Percentiles rank a stretch among this genome's conserved stretches.
These are phyloP conservation scores for Eclectus roratus DNA, from an alignment of 2,113 vertebrate genomes.

Conservation along the genomic window DNA sequence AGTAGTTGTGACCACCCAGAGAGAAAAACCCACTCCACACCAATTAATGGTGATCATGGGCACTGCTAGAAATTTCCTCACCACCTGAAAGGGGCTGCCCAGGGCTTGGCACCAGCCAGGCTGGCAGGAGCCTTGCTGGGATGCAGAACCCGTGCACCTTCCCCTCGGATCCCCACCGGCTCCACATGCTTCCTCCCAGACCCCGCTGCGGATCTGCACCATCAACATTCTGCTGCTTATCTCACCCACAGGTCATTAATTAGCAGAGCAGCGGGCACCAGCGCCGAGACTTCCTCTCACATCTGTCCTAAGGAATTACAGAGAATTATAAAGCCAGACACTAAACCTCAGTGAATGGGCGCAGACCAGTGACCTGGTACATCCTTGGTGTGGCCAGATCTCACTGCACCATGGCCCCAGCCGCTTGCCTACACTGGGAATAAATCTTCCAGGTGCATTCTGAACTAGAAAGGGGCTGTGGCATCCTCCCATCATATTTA, in stretches of 20 bases:
- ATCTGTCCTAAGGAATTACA: not conserved
- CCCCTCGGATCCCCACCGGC: accelerated
- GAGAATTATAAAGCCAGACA: not conserved
- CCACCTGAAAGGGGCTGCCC: not conserved
- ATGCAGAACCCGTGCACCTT: not conserved
- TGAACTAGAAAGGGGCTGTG: not conserved
- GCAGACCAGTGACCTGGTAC: accelerated
- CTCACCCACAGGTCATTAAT: not conserved
- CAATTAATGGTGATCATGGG: accelerated
- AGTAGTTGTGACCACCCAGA: accelerated
- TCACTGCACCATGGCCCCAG: not conserved
- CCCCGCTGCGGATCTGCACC: not conserved
- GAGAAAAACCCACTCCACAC: not conserved
- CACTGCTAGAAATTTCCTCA: not conserved
- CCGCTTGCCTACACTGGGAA: accelerated
- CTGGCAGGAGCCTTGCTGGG: accelerated
- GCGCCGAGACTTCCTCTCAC: not conserved
- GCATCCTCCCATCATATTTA: accelerated
- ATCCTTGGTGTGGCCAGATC: accelerated
- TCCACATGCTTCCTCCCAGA: not conserved
- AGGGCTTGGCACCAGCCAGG: accelerated
- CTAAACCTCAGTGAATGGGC: accelerated
- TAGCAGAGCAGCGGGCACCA: not conserved
- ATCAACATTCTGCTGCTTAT: not conserved
- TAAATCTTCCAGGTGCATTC: accelerated